A percentile compares a stretch with the other conserved stretches of the same genome.
phyloP scores from a whole-genome alignment of 2,888 invertebrate species.

The Rhamnusium bicolor region DNA sequence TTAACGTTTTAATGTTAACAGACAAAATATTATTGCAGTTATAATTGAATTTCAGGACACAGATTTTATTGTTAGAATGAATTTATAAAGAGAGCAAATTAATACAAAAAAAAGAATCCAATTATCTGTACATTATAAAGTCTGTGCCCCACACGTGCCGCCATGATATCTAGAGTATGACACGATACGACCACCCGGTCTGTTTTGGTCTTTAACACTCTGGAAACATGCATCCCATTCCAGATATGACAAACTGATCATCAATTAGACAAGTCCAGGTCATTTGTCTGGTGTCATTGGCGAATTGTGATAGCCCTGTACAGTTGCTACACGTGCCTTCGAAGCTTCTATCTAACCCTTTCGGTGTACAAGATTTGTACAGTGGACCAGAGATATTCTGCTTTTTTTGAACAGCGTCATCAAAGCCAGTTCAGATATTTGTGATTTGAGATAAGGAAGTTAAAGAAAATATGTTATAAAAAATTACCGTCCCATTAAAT shows the following conservation, averaged over 20 bases:
- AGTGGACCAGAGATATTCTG: background rate
- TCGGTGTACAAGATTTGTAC: background rate
- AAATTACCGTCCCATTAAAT: too few species aligned
- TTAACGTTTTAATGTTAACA: too few species aligned
- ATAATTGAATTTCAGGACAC: too few species aligned
- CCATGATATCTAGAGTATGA: slow-evolving; percentile 39
- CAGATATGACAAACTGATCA: slow-evolving; percentile 68
- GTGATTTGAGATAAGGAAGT: too few species aligned
- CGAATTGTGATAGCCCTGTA: slow-evolving; percentile 61
- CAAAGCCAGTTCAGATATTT: too few species aligned
- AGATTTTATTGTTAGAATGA: too few species aligned
- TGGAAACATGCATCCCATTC: slow-evolving; percentile 64
- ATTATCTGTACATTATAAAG: too few species aligned
- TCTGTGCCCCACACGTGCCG: slow-evolving; percentile 33
- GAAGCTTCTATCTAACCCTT: slow-evolving; percentile 29
- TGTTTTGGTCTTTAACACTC: slow-evolving; percentile 55
- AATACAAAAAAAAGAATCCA: too few species aligned
- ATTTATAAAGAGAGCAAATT: too few species aligned
- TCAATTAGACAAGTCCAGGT: slow-evolving; percentile 67
- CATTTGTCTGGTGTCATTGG: slow-evolving; percentile 68
- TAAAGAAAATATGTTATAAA: too few species aligned
- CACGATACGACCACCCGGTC: slow-evolving; percentile 57
- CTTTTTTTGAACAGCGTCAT: background rate
- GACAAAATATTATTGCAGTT: too few species aligned
- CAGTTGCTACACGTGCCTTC: slow-evolving; percentile 22